Base-by-base conservation (phyloP, 2,888 invertebrate species). In the Clepsis dumicolana region DNA sequence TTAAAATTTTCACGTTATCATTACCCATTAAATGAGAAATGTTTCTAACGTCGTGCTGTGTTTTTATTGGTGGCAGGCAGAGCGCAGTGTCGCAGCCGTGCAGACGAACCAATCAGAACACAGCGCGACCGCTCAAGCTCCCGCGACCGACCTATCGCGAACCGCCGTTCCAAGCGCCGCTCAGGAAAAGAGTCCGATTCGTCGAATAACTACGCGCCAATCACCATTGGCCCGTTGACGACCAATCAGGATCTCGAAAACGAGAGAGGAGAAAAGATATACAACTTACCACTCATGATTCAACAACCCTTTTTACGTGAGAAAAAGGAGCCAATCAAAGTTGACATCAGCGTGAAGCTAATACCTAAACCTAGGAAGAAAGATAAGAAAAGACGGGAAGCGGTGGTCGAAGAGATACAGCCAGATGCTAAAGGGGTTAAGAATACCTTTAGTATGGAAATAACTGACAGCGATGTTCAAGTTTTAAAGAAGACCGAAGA, bases 331-430 rank as follows among this genome's bases (percentile, higher is more conserved):
- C 96, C 96, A 64, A 95, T 96, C 77, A 96, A 96, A 94, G 95
- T 96, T 89, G 96, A 96, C 85, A 96, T 96, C 80, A 96, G 95
- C 87, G 96, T 96, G 72, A 96, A 96, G 86, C 92, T 96, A 85
- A 94, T 96, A 86, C 96, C 96, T 74, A 96, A 96, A 70, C 85
- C 91, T 57, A 87, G 87, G 62, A 94, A 91, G 74, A 91, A 86
- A 75, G 93, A 94, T 59, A 91, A 83, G 74, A 92, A 89, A 74
- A 87, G 81, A 75, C 81, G 87, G 38, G 86, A 84, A 63, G 79
- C 80, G 35, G 83, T 88, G 59, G 78, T 87, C 59, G 87, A 91
- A 67, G 89, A 90, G 74, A 75, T 75, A 67, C 75, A 79, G 14
- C 63, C 83, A 72, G 84, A 86, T 74, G 87, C 86, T 44, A 80